phyloP scores from a whole-genome alignment of 2,113 vertebrate genomes.

The Elaphurus davidianus region DNA sequence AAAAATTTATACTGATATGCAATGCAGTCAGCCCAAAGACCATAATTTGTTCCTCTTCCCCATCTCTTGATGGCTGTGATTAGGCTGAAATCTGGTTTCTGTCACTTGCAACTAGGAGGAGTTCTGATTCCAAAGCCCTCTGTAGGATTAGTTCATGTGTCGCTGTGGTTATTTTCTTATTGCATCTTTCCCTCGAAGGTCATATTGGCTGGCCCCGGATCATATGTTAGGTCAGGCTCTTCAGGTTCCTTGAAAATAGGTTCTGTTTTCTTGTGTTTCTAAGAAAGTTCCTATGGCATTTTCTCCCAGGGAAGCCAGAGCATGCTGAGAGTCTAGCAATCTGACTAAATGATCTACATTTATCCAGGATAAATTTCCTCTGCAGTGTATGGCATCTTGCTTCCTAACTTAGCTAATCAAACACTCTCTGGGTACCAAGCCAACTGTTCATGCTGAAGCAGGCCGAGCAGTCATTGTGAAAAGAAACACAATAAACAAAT shows the following conservation, averaged over 20 bases:
- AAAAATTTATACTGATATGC: conserved; percentile 12
- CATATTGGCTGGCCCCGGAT: not conserved
- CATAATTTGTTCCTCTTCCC: not conserved
- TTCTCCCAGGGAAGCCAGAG: conserved; percentile 29
- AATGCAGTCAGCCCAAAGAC: not conserved
- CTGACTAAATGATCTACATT: conserved; percentile 57
- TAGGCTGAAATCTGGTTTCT: conserved; percentile 26
- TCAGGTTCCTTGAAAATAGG: conserved; percentile 13
- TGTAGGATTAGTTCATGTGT: not conserved
- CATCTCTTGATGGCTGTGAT: not conserved
- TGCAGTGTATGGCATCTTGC: conserved; percentile 38
- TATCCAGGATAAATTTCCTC: conserved; percentile 60
- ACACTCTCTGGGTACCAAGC: conserved; percentile 39
- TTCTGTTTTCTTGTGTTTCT: conserved; percentile 37
- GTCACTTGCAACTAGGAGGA: not conserved
- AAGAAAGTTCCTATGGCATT: conserved; percentile 16
- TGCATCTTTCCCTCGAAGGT: not conserved
- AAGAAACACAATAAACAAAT: conserved; percentile 61
- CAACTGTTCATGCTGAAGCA: conserved; percentile 49
- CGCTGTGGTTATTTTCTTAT: not conserved
- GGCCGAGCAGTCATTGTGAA: conserved; percentile 43
- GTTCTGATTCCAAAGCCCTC: not conserved
- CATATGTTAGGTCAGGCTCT: not conserved
- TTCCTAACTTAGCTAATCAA: conserved; percentile 67
- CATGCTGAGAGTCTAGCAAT: conserved; percentile 52